These are phyloP conservation scores for Eutolmus rufibarbis DNA, from an alignment of 2,888 invertebrate genomes.

Conservation along the genomic window DNA sequence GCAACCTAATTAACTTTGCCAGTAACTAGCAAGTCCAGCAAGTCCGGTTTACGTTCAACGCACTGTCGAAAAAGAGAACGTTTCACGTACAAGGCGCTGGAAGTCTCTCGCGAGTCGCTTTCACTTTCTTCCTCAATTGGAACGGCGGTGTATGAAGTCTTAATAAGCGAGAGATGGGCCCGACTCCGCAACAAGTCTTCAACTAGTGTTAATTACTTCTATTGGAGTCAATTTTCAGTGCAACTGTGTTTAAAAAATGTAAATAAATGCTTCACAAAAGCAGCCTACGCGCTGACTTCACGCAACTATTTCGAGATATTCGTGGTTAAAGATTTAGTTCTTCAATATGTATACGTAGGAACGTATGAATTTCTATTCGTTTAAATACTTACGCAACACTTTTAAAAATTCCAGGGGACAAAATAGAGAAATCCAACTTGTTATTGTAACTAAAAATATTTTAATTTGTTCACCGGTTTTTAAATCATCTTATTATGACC, in stretches of 20 bases:
- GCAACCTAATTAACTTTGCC: not conserved
- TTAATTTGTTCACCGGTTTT: too few species aligned
- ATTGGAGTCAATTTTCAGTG: not conserved
- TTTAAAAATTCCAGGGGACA: not conserved
- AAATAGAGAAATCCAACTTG: too few species aligned
- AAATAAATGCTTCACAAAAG: not conserved
- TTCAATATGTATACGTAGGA: not conserved
- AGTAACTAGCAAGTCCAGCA: not conserved
- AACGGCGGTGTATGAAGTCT: not conserved
- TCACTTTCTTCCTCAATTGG: not conserved
- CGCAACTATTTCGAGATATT: not conserved
- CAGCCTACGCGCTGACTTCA: not conserved
- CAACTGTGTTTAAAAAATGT: not conserved
- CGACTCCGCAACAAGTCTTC: not conserved
- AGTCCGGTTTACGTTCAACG: not conserved
- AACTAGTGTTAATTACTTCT: not conserved
- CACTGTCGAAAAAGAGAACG: not conserved
- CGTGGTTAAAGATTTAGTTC: not conserved
- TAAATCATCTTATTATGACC: too few species aligned
- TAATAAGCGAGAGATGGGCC: not conserved
- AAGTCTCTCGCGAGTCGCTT: not conserved
- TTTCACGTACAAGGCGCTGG: not conserved
- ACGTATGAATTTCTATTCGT: too few species aligned
- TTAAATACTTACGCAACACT: not conserved
- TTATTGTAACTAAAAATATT: too few species aligned